Conservation (phyloP, 1,140 invertebrate species). For the Caenorhabditis remanei region DNA sequence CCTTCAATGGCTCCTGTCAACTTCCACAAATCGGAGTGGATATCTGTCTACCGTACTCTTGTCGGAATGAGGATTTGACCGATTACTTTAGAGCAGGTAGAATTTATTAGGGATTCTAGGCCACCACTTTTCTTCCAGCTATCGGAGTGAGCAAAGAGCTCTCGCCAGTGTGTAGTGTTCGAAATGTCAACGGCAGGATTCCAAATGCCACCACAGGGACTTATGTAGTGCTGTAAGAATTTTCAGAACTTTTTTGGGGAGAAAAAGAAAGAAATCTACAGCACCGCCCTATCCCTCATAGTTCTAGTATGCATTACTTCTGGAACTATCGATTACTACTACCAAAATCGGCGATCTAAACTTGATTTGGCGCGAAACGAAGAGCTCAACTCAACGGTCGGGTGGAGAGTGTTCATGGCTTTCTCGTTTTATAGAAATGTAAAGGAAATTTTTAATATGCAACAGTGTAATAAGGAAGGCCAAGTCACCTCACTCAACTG, state of each 20-base stretch:
- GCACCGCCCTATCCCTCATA: neutral
- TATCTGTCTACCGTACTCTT: constrained; percentile 24
- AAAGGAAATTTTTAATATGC: constrained; percentile 34
- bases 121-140: neutral
- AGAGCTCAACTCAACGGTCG: neutral
- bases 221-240: neutral
- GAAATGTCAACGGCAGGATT: constrained; percentile 18
- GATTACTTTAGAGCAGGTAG: constrained; percentile 24
- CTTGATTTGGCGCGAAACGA: neutral
- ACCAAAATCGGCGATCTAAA: neutral
- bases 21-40: constrained; percentile 36
- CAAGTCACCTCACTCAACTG: constrained; percentile 34
- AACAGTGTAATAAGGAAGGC: constrained; percentile 31
- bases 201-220: neutral
- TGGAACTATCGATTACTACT: constrained; percentile 16
- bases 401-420: constrained; percentile 16
- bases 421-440: constrained; percentile 43
- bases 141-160: constrained; percentile 23
- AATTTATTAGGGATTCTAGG: neutral
- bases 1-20: constrained; percentile 19
- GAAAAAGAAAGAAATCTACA: too few species aligned
- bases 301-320: neutral
- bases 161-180: constrained; percentile 29
- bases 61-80: constrained; percentile 27
- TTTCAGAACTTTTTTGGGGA: too few species aligned